Conservation (phyloP, 2,888 invertebrate species). For the Parnassius apollo region DNA sequence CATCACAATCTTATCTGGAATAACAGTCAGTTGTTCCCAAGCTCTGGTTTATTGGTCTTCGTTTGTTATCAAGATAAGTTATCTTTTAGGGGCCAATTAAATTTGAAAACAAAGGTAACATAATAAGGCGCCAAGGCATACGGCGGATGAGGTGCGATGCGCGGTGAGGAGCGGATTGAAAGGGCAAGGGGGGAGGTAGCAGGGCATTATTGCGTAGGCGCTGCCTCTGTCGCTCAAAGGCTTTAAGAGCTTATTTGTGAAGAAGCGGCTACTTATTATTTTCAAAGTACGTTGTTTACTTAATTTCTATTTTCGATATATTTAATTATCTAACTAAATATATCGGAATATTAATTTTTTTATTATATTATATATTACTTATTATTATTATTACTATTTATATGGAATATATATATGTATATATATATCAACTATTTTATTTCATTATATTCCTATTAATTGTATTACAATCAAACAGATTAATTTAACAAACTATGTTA, state of each 20-base stretch:
- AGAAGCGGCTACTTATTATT: constrained; percentile 50
- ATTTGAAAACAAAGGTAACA: constrained; percentile 81
- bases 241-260: constrained; percentile 52
- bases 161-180: constrained; percentile 35
- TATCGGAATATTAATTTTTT: too few relatives aligned
- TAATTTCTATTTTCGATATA: too few relatives aligned
- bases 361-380: too few relatives aligned
- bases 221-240: constrained; percentile 68
- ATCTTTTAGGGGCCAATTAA: constrained; percentile 80
- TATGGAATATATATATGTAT: too few relatives aligned
- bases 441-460: too few relatives aligned
- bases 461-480: too few relatives aligned
- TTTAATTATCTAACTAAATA: too few relatives aligned
- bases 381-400: too few relatives aligned
- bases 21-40: constrained; percentile 66
- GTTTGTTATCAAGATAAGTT: constrained; percentile 80
- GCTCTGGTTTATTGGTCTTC: constrained; percentile 78
- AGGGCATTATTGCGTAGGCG: constrained; percentile 60
- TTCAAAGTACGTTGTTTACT: constrained; percentile 1
- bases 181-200: constrained; percentile 44
- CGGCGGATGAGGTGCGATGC: constrained; percentile 30
- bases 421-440: too few relatives aligned
- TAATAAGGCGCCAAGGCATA: constrained; percentile 76
- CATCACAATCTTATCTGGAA: constrained; percentile 67
- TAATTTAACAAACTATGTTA: too few relatives aligned